Conservation (phyloP, 2,888 invertebrate species). For the Archips crataeganus region DNA sequence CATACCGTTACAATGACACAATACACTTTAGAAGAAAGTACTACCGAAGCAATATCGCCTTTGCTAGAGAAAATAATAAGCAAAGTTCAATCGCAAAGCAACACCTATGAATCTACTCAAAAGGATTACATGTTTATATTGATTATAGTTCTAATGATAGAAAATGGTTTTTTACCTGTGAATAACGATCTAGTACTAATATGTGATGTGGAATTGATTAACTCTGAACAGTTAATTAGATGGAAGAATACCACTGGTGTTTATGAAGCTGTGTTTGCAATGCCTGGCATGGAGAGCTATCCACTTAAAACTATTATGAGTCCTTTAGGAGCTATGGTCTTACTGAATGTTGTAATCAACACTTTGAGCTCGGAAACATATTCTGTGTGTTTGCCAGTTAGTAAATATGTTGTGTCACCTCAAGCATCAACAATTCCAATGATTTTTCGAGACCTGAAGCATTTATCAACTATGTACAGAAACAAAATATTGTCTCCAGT, state of each 20-base stretch:
- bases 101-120: constrained; percentile 61
- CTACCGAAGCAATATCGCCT: constrained; percentile 62
- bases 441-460: constrained; percentile 75
- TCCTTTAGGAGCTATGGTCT: constrained; percentile 65
- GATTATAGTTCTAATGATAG: constrained; percentile 68
- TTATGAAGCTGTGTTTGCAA: constrained; percentile 63
- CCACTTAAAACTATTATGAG: constrained; percentile 68
- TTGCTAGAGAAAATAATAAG: constrained; percentile 62
- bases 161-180: constrained; percentile 70
- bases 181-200: constrained; percentile 52
- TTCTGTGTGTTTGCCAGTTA: constrained; percentile 71
- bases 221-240: constrained; percentile 54
- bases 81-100: constrained; percentile 55
- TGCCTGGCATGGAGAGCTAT: constrained; percentile 62
- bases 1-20: constrained; percentile 51
- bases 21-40: constrained; percentile 68
- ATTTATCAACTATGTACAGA: constrained; percentile 81
- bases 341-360: constrained; percentile 69
- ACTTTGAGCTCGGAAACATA: constrained; percentile 71
- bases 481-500: constrained; percentile 83
- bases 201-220: constrained; percentile 51
- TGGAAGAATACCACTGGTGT: constrained; percentile 62
- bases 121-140: constrained; percentile 72
- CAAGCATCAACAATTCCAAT: constrained; percentile 68
- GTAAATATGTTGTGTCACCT: constrained; percentile 71